Evolutionary conservation across 1,140 invertebrate species (phyloP).

Genomic region (Drosophila orosa): DNA sequence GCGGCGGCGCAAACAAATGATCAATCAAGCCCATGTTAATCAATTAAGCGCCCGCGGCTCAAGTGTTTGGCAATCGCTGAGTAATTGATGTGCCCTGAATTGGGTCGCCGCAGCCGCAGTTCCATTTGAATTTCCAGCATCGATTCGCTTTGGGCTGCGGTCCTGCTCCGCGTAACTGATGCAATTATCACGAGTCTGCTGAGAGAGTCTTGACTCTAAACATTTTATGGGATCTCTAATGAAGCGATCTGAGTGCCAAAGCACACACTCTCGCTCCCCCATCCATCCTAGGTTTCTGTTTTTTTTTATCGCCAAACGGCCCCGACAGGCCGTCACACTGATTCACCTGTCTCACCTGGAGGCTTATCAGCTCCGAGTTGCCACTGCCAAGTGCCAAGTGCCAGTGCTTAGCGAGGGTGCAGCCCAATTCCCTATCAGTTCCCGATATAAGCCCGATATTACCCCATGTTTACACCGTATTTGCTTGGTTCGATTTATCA

Average conservation of each 20-base stretch:
- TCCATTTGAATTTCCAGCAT: conserved; percentile 13
- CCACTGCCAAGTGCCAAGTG: conserved; percentile 26
- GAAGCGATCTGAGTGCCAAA: conserved; percentile 23
- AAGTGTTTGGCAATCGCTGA: conserved; percentile 80
- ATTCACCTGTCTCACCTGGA: conserved; percentile 34
- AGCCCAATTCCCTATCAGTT: conserved; percentile 30
- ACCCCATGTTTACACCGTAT: conserved; percentile 36
- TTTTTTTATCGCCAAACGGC: conserved; percentile 32
- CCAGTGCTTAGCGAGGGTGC: conserved; percentile 40
- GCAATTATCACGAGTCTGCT: conserved; percentile 42
- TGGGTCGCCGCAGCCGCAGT: conserved; percentile 31
- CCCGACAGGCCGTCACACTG: conserved; percentile 40
- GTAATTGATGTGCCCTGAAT: conserved; percentile 78
- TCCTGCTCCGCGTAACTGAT: conserved; percentile 32
- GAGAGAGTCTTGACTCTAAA: conserved; percentile 28
- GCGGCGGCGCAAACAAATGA: conserved; percentile 68
- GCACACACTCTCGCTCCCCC: background rate
- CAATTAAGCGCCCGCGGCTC: conserved; percentile 63
- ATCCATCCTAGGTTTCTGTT: background rate
- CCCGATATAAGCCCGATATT: conserved; percentile 41
- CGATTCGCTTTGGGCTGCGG: background rate
- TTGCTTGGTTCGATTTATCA: conserved; percentile 29
- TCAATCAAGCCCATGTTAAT: conserved; percentile 75
- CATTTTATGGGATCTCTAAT: conserved; percentile 43
- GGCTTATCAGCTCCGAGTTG: conserved; percentile 34